A percentile compares a stretch with the other conserved stretches of the same genome.
These are phyloP conservation scores for Trichacis sp. DNA, from an alignment of 2,888 invertebrate genomes.

Conservation along the genomic window DNA sequence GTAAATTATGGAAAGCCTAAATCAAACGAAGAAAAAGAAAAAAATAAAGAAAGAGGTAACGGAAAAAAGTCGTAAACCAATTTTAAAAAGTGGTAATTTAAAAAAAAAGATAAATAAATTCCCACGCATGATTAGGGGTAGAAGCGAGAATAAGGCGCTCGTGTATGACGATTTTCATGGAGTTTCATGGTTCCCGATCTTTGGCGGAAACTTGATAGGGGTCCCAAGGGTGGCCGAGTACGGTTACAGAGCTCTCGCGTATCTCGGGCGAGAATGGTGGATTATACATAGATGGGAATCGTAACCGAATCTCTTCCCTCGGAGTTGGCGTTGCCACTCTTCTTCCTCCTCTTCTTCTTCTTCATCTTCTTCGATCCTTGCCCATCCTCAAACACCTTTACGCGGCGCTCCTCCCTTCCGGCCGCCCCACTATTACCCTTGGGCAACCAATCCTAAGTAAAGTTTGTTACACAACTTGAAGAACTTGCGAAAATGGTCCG, in stretches of 20 bases:
- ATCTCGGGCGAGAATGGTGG: slow-evolving; percentile 33
- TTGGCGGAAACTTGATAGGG: slow-evolving; percentile 45
- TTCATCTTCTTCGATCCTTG: too few relatives aligned
- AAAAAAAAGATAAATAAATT: too few relatives aligned
- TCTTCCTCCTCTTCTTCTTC: slow-evolving; percentile 11
- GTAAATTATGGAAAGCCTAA: too few relatives aligned
- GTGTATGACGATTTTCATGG: slow-evolving; percentile 34
- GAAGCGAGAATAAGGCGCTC: background rate
- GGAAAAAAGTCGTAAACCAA: too few relatives aligned
- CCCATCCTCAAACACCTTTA: slow-evolving; percentile 29
- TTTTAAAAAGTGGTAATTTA: too few relatives aligned
- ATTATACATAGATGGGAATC: slow-evolving; percentile 56
- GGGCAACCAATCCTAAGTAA: slow-evolving; percentile 67
- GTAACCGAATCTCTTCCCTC: slow-evolving; percentile 62
- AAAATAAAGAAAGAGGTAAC: too few relatives aligned
- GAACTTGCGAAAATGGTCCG: slow-evolving; percentile 63
- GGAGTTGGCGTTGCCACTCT: slow-evolving; percentile 16
- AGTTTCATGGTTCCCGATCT: slow-evolving; percentile 38
- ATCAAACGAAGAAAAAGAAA: too few relatives aligned
- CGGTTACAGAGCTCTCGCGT: slow-evolving; percentile 37
- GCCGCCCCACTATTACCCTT: slow-evolving; percentile 60
- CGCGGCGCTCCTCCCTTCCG: slow-evolving; percentile 47
- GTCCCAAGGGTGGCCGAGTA: slow-evolving; percentile 46
- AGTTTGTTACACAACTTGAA: slow-evolving; percentile 68
- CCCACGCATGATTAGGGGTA: background rate